Base-by-base conservation (phyloP, 2,113 vertebrate species). In the Dromaius novaehollandiae region DNA sequence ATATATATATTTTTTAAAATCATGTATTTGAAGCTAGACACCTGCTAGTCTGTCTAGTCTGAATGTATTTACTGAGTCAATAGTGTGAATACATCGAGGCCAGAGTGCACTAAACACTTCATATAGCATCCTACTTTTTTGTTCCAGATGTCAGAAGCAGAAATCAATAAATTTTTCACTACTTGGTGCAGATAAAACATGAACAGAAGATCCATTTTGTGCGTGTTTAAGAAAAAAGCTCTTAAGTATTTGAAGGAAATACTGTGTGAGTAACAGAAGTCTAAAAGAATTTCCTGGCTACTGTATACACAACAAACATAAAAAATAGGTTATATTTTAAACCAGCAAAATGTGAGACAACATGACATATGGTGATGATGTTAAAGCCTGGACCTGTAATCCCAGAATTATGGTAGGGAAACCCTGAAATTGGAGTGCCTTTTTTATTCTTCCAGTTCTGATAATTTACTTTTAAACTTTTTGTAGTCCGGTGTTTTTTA, bases 201-300 rank as follows among this genome's bases (percentile, higher is more conserved):
- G 89, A 97, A 96, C 86, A 96, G 91, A 94, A 91, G 91, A 86
- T 66, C 63, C 26, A 90, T 97, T 97, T 88, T 95, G 26, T 92
- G 71, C 76, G 58, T 89, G 24, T 58, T 66, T 77, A 93, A 93
- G 60, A 74, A 24, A 58, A 44, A 89, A 32, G 50, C 64, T 93
- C 38, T 88, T 51, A 95, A 95, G 86, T 87, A 91, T 91, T 90
- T 88, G 90, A 94, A 85, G 88, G 75, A 96, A 97, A 91, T 85
- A 90, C 20, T 96, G 85, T 1, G 9, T 97, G 90, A 97, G 83
- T 93, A 97, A 93, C 64, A 97, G 91, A 77, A 90, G 12, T 90
- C 88, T 94, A 86, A 93, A 96, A 95, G 79, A 92, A 95, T 96
- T 97, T 97, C 96, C 95, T 96, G 96, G 88, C 96, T 97, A 90